Evolutionary conservation across 2,113 vertebrate species (phyloP), one percentile per base, ranked within the genome.

Genomic region (Pachyramphus minor): DNA sequence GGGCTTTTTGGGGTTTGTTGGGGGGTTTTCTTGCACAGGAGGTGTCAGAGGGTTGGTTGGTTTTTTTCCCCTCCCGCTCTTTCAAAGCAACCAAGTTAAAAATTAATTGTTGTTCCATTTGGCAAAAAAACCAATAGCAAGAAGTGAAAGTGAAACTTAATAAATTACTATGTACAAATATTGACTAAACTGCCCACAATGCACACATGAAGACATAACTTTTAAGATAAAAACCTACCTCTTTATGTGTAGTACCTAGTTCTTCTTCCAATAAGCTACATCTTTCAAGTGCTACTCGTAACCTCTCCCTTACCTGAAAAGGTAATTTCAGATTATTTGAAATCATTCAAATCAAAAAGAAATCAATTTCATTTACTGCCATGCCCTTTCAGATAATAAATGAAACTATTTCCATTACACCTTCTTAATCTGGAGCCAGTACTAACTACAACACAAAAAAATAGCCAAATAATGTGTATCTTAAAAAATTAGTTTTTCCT

Each of bases 241-340:
- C 99, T 97, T 99, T 99, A 95, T 99, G 99, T 1, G 99, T 98
- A 64, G 98, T 97, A 35, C 99, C 98, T 63, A 99, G 95, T 87
- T 99, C 99, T 81, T 99, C 99, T 95, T 99, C 99, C 93, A 99
- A 92, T 4, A 98, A 97, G 44, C 99, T 99, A 96, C 99, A 99
- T 95, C 99, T 97, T 96, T 99, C 99, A 94, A 99, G 98, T 45
- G 99, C 99, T 30, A 99, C 99, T 30, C 99, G 99, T 39, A 99
- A 96, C 45, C 99, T 97, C 96, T 99, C 99, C 74, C 99, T 98
- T 64, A 99, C 99, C 99, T 99, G 91, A 39, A 96, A 96, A n/a
- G 7, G 39, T 30, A 90, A 89, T 64, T 86, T 76, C 31, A 77
- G 39, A 42, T 73, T 33, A 69, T 33, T 23, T 52, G 16, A 42